Evolutionary conservation across 2,888 invertebrate species (phyloP).

Genomic region (Lapara coniferarum): DNA sequence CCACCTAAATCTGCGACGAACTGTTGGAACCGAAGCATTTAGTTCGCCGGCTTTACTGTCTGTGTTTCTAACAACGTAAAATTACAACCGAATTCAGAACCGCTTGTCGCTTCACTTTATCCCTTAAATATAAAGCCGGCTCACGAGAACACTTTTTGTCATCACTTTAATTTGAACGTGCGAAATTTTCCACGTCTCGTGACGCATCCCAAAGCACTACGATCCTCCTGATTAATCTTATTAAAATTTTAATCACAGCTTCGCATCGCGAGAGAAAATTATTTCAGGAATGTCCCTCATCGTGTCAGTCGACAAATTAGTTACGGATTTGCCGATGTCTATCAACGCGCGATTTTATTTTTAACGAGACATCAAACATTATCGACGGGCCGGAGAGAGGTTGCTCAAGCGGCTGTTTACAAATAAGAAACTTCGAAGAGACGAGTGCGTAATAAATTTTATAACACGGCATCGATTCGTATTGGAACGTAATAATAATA

Average conservation of each 20-base stretch:
- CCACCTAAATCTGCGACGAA: slow-evolving; percentile 76
- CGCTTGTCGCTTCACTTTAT: slow-evolving; percentile 42
- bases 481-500: slow-evolving; percentile 82
- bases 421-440: slow-evolving; percentile 76
- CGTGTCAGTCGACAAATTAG: slow-evolving; percentile 80
- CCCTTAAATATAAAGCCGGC: slow-evolving; percentile 32
- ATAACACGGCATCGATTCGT: slow-evolving; percentile 79
- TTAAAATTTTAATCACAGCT: slow-evolving; percentile 75
- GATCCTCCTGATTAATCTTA: slow-evolving; percentile 62
- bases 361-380: slow-evolving; percentile 83
- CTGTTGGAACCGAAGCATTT: slow-evolving; percentile 63
- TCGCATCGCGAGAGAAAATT: slow-evolving; percentile 60
- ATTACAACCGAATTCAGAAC: slow-evolving; percentile 47
- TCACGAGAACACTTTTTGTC: slow-evolving; percentile 4
- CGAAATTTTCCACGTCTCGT: slow-evolving; percentile 28
- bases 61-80: slow-evolving; percentile 52
- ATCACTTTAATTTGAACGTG: slow-evolving; percentile 24
- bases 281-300: slow-evolving; percentile 68
- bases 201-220: slow-evolving; percentile 28
- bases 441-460: slow-evolving; percentile 82
- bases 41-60: slow-evolving; percentile 57
- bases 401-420: slow-evolving; percentile 79
- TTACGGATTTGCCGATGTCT: slow-evolving; percentile 76
- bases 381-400: slow-evolving; percentile 67
- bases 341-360: slow-evolving; percentile 78